These are phyloP conservation scores for Bergia sp. DNA, from an alignment of 92 coral and sea anemone species.

Conservation along the genomic window DNA sequence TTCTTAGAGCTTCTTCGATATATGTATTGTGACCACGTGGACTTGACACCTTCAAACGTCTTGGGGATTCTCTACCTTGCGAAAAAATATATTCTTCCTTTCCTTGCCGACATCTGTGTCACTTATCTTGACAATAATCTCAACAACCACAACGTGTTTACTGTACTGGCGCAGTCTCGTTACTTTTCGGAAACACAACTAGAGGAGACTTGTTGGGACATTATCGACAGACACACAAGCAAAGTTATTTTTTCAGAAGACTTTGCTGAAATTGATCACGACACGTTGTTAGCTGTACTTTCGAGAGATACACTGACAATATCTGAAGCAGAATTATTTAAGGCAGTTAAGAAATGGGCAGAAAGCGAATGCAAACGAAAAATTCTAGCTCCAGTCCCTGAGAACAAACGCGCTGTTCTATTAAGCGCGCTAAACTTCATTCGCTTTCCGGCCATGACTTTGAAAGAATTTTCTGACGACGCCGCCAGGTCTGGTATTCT, in stretches of 20 bases:
- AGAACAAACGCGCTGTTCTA: conserved; percentile 76
- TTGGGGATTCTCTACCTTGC: conserved; percentile 82
- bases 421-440: conserved; percentile 73
- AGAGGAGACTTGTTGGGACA: conserved; percentile 90
- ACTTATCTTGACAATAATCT: conserved; percentile 78
- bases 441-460: conserved; percentile 85
- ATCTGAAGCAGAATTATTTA: conserved; percentile 77
- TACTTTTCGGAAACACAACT: conserved; percentile 77
- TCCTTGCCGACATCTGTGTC: conserved; percentile 79
- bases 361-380: conserved; percentile 74
- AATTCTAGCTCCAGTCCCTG: conserved; percentile 65
- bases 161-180: conserved; percentile 79
- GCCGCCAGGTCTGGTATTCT: conserved; percentile 88
- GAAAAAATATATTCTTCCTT: conserved; percentile 86
- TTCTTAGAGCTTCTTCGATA: conserved; percentile 76
- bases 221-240: conserved; percentile 79
- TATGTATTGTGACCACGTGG: conserved; percentile 79
- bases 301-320: conserved; percentile 80
- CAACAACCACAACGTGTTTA: conserved; percentile 80
- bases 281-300: conserved; percentile 73
- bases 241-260: conserved; percentile 75
- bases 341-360: conserved; percentile 81
- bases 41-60: conserved; percentile 71
- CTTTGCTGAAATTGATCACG: conserved; percentile 72
- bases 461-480: conserved; percentile 81